A percentile compares a stretch with the other conserved stretches of the same genome.
These are phyloP conservation scores for Colinus virginianus DNA, from an alignment of 2,113 vertebrate species.

Conservation along the genomic window DNA sequence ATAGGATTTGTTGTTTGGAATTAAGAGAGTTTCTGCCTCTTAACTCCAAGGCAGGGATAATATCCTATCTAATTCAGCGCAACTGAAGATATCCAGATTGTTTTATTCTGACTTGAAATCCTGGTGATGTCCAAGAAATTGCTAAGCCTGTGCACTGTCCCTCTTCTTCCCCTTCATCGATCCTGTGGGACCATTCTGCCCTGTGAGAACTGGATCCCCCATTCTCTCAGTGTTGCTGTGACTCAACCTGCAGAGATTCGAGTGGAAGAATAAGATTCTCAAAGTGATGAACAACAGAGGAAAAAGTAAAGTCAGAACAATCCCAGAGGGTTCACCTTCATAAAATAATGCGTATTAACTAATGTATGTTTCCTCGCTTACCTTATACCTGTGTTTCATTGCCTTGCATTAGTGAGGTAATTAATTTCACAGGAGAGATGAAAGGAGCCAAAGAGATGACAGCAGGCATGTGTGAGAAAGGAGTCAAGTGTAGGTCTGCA, in stretches of 20 bases:
- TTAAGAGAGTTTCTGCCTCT: not conserved
- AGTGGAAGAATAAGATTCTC: not conserved
- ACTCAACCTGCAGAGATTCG: not conserved
- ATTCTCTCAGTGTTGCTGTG: not conserved
- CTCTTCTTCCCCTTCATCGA: not conserved
- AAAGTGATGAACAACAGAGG: not conserved
- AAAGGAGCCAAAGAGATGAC: conserved; percentile 34
- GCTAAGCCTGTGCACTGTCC: not conserved
- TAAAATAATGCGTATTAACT: not conserved
- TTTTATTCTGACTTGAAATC: not conserved
- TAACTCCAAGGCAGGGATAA: not conserved
- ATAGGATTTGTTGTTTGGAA: not conserved
- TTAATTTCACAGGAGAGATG: conserved; percentile 31
- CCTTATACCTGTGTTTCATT: conserved; percentile 8
- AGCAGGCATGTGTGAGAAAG: conserved; percentile 11
- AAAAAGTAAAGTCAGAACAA: not conserved
- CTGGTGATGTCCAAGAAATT: not conserved
- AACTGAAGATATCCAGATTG: not conserved
- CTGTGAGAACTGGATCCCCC: not conserved
- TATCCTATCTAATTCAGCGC: not conserved
- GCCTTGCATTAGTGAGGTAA: conserved; percentile 16
- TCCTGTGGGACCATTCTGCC: not conserved
- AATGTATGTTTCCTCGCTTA: not conserved
- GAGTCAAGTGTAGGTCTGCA: conserved; percentile 1
- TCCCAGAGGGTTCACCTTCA: not conserved